These are phyloP conservation scores for Urocolius indicus DNA, from an alignment of 2,113 vertebrate genomes.

Conservation along the genomic window DNA sequence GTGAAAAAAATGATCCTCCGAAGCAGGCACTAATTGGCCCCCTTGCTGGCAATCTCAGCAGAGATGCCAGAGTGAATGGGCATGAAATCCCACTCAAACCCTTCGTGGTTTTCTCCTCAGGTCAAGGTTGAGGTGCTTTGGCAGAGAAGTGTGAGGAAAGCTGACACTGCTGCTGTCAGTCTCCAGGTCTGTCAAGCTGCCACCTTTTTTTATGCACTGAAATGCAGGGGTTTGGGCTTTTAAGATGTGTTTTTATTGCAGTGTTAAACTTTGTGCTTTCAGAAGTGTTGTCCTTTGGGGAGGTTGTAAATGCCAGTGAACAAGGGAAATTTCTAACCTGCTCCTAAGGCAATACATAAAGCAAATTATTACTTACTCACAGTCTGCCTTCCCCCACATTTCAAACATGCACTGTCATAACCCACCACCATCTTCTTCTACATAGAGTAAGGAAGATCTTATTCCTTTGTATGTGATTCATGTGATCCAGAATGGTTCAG, in stretches of 20 bases:
- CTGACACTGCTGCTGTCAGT: constrained; percentile 64
- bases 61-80: constrained; percentile 65
- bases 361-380: neutral
- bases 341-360: neutral
- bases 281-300: neutral
- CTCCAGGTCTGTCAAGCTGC: constrained; percentile 66
- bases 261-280: constrained; percentile 9
- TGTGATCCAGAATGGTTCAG: neutral
- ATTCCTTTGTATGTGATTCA: neutral
- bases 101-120: constrained; percentile 54
- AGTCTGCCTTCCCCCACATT: neutral
- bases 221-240: constrained; percentile 9
- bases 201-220: constrained; percentile 28
- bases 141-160: constrained; percentile 59
- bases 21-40: constrained; percentile 65
- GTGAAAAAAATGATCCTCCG: neutral
- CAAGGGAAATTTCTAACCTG: neutral
- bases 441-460: neutral
- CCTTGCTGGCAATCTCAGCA: constrained; percentile 70
- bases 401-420: neutral
- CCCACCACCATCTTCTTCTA: neutral
- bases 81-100: constrained; percentile 59
- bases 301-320: neutral
- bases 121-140: constrained; percentile 73
- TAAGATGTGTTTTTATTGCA: constrained; percentile 9